A percentile compares a stretch with the other conserved stretches of the same genome.
These are phyloP conservation scores for Ophion costatus DNA, from an alignment of 2,888 invertebrate genomes.

Conservation along the genomic window DNA sequence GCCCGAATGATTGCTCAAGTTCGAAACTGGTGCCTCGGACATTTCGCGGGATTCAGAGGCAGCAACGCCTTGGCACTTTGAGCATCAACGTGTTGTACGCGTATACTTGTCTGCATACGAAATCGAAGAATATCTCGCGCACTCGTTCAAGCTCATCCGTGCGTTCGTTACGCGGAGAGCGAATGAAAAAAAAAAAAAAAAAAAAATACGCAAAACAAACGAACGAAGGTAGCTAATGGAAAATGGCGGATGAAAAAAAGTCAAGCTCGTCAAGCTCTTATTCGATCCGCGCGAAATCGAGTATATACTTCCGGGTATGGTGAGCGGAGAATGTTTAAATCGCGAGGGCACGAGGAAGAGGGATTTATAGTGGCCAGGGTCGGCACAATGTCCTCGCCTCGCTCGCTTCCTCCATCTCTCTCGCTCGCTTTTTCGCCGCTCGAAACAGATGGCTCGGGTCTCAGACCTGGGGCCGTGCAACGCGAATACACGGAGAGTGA, in stretches of 20 bases:
- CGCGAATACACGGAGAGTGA: slow-evolving; percentile 65
- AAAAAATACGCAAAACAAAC: not conserved
- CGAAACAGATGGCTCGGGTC: slow-evolving; percentile 82
- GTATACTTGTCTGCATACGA: no score
- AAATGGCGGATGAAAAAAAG: no score
- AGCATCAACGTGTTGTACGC: no score
- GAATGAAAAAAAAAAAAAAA: not conserved
- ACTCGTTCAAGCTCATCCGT: not conserved
- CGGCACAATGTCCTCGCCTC: slow-evolving; percentile 12
- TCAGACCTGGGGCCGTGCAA: slow-evolving; percentile 80
- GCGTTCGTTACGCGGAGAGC: slow-evolving; percentile 9
- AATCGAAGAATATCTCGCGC: no score
- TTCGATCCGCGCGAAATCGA: slow-evolving; percentile 60
- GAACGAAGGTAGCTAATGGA: not conserved
- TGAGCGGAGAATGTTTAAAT: slow-evolving; percentile 74
- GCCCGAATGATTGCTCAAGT: slow-evolving; percentile 82
- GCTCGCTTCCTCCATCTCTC: slow-evolving; percentile 14
- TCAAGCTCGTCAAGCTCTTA: slow-evolving; percentile 18
- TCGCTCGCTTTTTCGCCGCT: slow-evolving; percentile 48
- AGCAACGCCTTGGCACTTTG: slow-evolving; percentile 61
- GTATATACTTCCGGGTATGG: slow-evolving; percentile 63
- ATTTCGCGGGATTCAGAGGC: slow-evolving; percentile 70
- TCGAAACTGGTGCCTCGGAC: slow-evolving; percentile 80
- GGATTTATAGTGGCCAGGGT: slow-evolving; percentile 43
- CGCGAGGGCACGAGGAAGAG: slow-evolving; percentile 68